A percentile compares a stretch with the other conserved stretches of the same genome.
Evolutionary conservation across 2,113 vertebrate genomes (phyloP).

Genomic region (Antennarius striatus): DNA sequence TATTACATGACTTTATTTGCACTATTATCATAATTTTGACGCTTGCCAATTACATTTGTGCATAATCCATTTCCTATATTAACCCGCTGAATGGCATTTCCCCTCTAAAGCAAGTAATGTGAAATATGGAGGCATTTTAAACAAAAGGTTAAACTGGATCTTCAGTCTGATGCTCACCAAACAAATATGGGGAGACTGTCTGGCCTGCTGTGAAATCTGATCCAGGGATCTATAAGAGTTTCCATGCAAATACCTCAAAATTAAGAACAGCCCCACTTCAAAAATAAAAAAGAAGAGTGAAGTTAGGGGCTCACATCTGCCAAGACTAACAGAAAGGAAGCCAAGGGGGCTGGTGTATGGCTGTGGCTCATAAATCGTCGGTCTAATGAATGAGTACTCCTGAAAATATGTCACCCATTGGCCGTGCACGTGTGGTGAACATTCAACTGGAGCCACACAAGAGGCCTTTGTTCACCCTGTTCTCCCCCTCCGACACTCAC

Average conservation of each 20-base stretch:
- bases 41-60: conserved; percentile 27
- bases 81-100: conserved; percentile 7
- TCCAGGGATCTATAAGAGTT: conserved; percentile 60
- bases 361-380: conserved; percentile 75
- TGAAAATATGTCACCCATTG: conserved; percentile 76
- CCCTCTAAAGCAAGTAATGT: background rate
- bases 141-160: background rate
- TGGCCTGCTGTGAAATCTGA: conserved; percentile 59
- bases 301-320: conserved; percentile 79
- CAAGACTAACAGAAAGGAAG: conserved; percentile 74
- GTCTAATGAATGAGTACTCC: conserved; percentile 75
- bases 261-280: conserved; percentile 68
- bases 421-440: conserved; percentile 68
- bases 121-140: conserved; percentile 4
- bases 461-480: conserved; percentile 64
- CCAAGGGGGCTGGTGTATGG: conserved; percentile 35
- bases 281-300: conserved; percentile 36
- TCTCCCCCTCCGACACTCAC: conserved; percentile 14
- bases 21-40: conserved; percentile 23
- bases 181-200: conserved; percentile 29
- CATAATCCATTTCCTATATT: conserved; percentile 25
- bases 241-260: conserved; percentile 75
- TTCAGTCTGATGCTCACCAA: background rate
- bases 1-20: conserved; percentile 31
- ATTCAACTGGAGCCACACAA: conserved; percentile 61